A percentile compares a stretch with the other conserved stretches of the same genome.
These are phyloP conservation scores for Meriones unguiculatus DNA, from an alignment of 2,113 vertebrate species.

Conservation along the genomic window DNA sequence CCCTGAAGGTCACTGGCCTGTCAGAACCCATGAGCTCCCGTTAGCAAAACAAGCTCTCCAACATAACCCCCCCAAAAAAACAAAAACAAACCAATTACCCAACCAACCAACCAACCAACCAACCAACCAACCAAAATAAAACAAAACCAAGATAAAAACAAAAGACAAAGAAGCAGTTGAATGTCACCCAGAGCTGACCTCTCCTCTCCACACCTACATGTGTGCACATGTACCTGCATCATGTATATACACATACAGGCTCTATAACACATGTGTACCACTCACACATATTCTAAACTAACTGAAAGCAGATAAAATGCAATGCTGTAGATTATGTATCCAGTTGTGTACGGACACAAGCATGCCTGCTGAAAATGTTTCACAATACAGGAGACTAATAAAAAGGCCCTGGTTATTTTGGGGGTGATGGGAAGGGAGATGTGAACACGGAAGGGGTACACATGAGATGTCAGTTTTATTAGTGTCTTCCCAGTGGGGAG, in stretches of 20 bases:
- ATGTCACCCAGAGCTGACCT: neutral
- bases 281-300: neutral
- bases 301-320: neutral
- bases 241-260: neutral
- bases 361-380: neutral
- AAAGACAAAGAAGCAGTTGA: neutral
- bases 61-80: neutral
- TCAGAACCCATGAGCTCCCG: neutral
- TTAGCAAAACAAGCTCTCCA: neutral
- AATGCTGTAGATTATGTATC: neutral
- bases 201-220: neutral
- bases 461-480: neutral
- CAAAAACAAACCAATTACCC: neutral
- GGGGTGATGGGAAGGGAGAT: neutral
- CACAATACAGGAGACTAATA: neutral
- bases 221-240: neutral
- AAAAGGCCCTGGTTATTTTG: slow-evolving; percentile 32
- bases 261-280: neutral
- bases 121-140: neutral
- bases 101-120: neutral
- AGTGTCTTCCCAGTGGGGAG: neutral
- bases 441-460: neutral
- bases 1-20: neutral
- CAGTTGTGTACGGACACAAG: neutral
- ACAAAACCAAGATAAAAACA: neutral